Conservation (phyloP, 2,888 invertebrate genomes). For the Spialia ferax region DNA sequence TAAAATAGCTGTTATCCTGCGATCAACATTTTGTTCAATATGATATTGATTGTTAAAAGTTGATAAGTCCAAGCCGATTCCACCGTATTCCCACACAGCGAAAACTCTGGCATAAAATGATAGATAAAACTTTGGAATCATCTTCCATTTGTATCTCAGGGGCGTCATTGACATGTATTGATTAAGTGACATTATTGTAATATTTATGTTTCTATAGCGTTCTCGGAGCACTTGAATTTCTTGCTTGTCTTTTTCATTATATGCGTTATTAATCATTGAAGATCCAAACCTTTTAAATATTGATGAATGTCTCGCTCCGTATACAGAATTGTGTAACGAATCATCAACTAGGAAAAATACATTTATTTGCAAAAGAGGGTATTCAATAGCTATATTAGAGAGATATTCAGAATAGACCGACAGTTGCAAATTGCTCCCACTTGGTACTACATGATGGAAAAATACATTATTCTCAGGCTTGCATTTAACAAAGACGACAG, state of each 20-base stretch:
- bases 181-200: slow-evolving; percentile 67
- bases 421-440: slow-evolving; percentile 58
- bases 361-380: slow-evolving; percentile 65
- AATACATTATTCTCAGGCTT: slow-evolving; percentile 66
- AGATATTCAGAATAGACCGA: slow-evolving; percentile 64
- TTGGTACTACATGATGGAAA: slow-evolving; percentile 66
- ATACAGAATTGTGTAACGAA: slow-evolving; percentile 51
- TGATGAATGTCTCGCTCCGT: slow-evolving; percentile 53
- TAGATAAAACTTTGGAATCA: slow-evolving; percentile 70
- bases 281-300: slow-evolving; percentile 60
- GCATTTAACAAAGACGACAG: slow-evolving; percentile 61
- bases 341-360: slow-evolving; percentile 74
- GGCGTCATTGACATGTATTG: slow-evolving; percentile 82
- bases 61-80: slow-evolving; percentile 73
- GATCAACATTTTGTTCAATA: slow-evolving; percentile 53
- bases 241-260: slow-evolving; percentile 55
- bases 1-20: slow-evolving; percentile 61
- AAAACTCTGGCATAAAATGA: slow-evolving; percentile 82
- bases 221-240: slow-evolving; percentile 62
- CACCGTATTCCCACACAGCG: slow-evolving; percentile 85
- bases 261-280: slow-evolving; percentile 47
- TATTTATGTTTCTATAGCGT: slow-evolving; percentile 72
- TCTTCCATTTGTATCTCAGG: slow-evolving; percentile 77
- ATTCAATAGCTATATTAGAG: slow-evolving; percentile 62
- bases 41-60: slow-evolving; percentile 58